Base-by-base conservation (phyloP, 2,113 vertebrate genomes). In the Procavia capensis region DNA sequence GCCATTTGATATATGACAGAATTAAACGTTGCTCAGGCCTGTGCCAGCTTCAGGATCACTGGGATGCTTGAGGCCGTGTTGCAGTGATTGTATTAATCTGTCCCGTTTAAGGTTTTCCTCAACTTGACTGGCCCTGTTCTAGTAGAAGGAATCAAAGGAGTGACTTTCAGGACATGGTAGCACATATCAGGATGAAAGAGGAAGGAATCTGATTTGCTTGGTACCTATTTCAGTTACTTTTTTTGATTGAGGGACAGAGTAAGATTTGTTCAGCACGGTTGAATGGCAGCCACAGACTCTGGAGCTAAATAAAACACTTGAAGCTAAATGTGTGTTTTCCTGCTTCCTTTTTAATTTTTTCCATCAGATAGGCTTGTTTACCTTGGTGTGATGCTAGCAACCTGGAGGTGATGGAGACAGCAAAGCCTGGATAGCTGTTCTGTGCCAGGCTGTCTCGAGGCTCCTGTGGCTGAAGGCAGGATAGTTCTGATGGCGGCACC, bases 341-440 rank as follows among this genome's bases (percentile, higher is more conserved):
- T 68, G n/a, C 61, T 86, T 97, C 68, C 80, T 81, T 8, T 47
- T 92, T 92, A 84, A 74, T 87, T 57, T n/a, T 59, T 95, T 93
- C 76, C 4, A 4, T 94, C 54, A 79, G 81, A 68, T 24, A 22
- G 2, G 41, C 43, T 76, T 90, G n/a, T 50, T 76, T 70, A 24
- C 82, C 10, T 95, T 86, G 36, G 61, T 81, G n/a, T 86, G 68
- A 34, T 95, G 17, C 41, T 94, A 75, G 68, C 85, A 63, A 70
- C 63, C 29, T n/a, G 68, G 90, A 50, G 6, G 31, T 81, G 43
- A 86, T 39, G 76, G 59, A 74, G 20, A 31, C 39, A n/a, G 45
- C 41, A 36, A 85, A 57, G 47, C 57, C 24, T 36, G 5, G 36
- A 2, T 80, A 68, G 84, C 66, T 59, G 45, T 63, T 86, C 79